Evolutionary conservation across 1,140 invertebrate genomes (phyloP).

Genomic region (Heliothis subflexa): DNA sequence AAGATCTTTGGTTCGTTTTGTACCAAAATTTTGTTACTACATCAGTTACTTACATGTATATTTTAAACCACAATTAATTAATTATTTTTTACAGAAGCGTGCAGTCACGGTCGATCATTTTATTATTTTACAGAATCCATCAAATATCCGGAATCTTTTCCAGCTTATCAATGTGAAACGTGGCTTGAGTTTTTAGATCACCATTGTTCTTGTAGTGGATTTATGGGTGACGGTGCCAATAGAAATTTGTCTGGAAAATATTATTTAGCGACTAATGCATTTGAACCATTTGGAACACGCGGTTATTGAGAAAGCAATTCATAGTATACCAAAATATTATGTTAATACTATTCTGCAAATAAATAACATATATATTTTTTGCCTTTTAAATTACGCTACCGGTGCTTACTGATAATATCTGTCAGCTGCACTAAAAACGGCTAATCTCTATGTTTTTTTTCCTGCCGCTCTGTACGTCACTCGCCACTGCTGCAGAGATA

Average conservation of each 20-base stretch:
- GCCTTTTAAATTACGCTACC: no score
- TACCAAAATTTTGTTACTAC: not conserved
- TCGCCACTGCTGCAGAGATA: no score
- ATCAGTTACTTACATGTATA: not conserved
- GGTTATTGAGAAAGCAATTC: no score
- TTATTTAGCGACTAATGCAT: conserved; percentile 54
- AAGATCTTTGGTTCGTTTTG: conserved; percentile 83
- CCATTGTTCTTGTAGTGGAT: conserved; percentile 73
- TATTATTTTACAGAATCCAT: conserved; percentile 89
- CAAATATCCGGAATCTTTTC: conserved; percentile 85
- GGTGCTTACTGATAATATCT: no score
- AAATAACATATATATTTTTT: no score
- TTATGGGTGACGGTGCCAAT: conserved; percentile 55
- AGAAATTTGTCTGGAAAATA: conserved; percentile 49
- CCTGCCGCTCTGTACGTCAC: no score
- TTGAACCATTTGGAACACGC: conserved; percentile 47
- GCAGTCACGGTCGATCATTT: conserved; percentile 89
- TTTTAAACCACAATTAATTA: not conserved
- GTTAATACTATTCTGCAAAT: no score
- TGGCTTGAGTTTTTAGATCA: conserved; percentile 86
- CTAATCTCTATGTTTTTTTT: no score
- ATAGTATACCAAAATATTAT: no score
- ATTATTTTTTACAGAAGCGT: conserved; percentile 86
- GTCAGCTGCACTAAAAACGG: no score
- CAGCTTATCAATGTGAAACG: conserved; percentile 85